Evolutionary conservation across 2,797 vertebrate species (phyloP).

Genomic region (Dipus sagitta): DNA sequence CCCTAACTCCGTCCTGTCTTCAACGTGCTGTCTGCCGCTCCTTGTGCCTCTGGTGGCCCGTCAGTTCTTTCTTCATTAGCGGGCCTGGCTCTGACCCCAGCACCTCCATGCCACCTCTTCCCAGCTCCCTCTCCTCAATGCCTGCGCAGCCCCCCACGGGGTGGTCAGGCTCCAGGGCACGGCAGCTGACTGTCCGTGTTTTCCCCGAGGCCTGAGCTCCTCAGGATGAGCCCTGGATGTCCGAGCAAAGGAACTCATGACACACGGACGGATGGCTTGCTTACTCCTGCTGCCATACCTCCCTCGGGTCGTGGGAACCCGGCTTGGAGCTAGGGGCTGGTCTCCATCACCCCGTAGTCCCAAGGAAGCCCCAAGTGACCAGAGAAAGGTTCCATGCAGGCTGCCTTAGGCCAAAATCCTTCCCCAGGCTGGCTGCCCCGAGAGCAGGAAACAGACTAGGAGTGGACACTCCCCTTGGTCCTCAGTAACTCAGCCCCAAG

Average conservation of each 20-base stretch:
- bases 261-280: background rate
- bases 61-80: background rate
- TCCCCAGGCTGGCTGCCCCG: background rate
- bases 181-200: background rate
- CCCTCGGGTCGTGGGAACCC: background rate
- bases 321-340: background rate
- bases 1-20: background rate
- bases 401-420: accelerated
- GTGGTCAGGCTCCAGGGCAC: background rate
- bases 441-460: background rate
- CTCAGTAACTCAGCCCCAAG: background rate
- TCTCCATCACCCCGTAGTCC: accelerated
- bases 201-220: background rate
- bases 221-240: accelerated
- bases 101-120: background rate
- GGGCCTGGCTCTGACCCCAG: no score
- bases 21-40: background rate
- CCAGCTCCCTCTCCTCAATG: background rate
- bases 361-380: background rate
- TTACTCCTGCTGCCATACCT: background rate
- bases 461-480: background rate
- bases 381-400: background rate
- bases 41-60: background rate
- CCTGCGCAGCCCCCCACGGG: accelerated
- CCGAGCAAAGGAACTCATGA: accelerated